A percentile compares a stretch with the other conserved stretches of the same genome.
These are phyloP conservation scores for Motacilla tschutschensis DNA, from an alignment of 2,113 vertebrate species.

Conservation along the genomic window DNA sequence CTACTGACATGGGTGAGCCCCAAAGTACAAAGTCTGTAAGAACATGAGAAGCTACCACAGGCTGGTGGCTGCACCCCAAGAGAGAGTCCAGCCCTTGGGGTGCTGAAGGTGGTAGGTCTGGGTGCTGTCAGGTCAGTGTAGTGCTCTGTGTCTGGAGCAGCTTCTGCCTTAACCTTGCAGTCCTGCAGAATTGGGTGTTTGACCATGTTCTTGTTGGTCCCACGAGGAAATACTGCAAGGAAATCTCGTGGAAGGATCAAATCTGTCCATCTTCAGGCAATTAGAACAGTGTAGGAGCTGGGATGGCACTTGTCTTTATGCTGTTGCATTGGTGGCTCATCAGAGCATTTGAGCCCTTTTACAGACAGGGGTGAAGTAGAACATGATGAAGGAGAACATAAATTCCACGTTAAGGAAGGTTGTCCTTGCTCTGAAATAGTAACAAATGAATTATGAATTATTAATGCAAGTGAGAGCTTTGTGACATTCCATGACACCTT, in stretches of 20 bases:
- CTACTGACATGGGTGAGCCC: background rate
- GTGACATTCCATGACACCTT: background rate
- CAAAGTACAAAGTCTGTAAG: background rate
- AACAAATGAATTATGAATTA: background rate
- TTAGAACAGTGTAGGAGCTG: background rate
- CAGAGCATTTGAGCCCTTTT: background rate
- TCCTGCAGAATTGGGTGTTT: background rate
- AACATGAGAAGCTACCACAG: background rate
- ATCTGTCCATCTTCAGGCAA: background rate
- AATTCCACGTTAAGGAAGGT: fast-evolving
- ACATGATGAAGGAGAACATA: background rate
- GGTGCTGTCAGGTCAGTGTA: background rate
- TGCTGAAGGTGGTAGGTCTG: background rate
- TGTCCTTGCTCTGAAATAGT: background rate
- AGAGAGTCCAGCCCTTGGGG: background rate
- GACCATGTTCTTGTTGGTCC: background rate
- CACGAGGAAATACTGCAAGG: background rate
- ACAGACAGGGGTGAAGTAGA: background rate
- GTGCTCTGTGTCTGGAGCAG: background rate
- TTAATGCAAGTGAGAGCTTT: background rate
- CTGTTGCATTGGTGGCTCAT: background rate
- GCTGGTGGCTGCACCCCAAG: background rate
- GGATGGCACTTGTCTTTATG: background rate
- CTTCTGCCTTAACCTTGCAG: background rate
- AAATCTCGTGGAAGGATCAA: background rate